phyloP scores from a whole-genome alignment of 2,797 vertebrate genomes.

The Malacoctenus gilli region DNA sequence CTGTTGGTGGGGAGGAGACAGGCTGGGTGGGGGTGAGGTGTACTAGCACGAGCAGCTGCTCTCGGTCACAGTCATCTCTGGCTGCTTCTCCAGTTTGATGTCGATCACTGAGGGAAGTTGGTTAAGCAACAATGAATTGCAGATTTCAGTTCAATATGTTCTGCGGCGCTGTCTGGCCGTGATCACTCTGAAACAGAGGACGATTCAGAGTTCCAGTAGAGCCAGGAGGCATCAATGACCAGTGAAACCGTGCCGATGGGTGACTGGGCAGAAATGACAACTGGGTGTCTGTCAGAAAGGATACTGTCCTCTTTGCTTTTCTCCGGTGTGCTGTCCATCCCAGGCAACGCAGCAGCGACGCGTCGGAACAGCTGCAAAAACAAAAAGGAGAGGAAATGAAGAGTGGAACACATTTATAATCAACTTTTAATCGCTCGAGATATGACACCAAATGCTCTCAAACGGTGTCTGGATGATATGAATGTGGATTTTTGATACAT shows the following conservation, averaged over 20 bases:
- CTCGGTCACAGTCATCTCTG: slow-evolving; percentile 91
- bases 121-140: slow-evolving; percentile 79
- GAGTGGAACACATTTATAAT: neutral
- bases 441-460: neutral
- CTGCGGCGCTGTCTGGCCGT: neutral
- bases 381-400: slow-evolving; percentile 9
- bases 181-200: neutral
- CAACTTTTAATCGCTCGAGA: no score
- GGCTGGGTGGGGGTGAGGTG: slow-evolving; percentile 62
- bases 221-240: no score
- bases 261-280: no score
- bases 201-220: no score
- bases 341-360: slow-evolving; percentile 89
- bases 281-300: slow-evolving; percentile 77
- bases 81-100: slow-evolving; percentile 92
- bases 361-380: slow-evolving; percentile 86
- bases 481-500: neutral
- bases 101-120: slow-evolving; percentile 84
- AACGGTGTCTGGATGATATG: slow-evolving; percentile 17
- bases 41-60: slow-evolving; percentile 93
- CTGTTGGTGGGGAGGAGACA: slow-evolving; percentile 77
- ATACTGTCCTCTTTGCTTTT: slow-evolving; percentile 95
- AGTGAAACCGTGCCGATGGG: no score
- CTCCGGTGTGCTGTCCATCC: slow-evolving; percentile 90
- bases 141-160: slow-evolving; percentile 44